phyloP scores from a whole-genome alignment of 2,797 vertebrate species.

The Lophura swinhoii region DNA sequence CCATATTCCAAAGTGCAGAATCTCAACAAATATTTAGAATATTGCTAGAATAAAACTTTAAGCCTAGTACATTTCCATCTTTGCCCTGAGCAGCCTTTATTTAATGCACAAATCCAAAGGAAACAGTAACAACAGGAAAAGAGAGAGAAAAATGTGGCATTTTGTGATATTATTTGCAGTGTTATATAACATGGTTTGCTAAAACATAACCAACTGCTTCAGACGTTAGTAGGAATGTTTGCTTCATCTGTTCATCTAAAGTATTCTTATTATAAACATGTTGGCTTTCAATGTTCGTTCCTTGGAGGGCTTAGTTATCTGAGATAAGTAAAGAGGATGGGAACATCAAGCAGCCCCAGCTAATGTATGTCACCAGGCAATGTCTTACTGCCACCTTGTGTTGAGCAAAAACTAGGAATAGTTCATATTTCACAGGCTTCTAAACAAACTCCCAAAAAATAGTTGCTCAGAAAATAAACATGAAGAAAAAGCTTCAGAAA shows the following conservation, averaged over 20 bases:
- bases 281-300: not conserved
- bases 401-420: not conserved
- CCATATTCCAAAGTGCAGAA: not conserved
- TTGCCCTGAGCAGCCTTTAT: not conserved
- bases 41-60: not conserved
- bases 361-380: not conserved
- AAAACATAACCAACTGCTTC: not conserved
- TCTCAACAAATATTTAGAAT: not conserved
- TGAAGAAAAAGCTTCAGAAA: not conserved
- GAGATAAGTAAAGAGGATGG: not conserved
- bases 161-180: not conserved
- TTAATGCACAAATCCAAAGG: not conserved
- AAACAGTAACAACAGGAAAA: not conserved
- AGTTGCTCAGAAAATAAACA: not conserved
- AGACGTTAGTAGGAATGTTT: not conserved
- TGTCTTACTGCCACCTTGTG: slow-evolving; percentile 78
- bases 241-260: not conserved
- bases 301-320: not conserved
- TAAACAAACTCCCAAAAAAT: not conserved
- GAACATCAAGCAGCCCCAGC: not conserved
- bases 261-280: not conserved
- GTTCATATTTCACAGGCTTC: not conserved
- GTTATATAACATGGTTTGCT: not conserved
- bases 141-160: not conserved
- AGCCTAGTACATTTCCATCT: not conserved